Conservation (phyloP, 2,888 invertebrate genomes). For the Chloroclystis v-ata region DNA sequence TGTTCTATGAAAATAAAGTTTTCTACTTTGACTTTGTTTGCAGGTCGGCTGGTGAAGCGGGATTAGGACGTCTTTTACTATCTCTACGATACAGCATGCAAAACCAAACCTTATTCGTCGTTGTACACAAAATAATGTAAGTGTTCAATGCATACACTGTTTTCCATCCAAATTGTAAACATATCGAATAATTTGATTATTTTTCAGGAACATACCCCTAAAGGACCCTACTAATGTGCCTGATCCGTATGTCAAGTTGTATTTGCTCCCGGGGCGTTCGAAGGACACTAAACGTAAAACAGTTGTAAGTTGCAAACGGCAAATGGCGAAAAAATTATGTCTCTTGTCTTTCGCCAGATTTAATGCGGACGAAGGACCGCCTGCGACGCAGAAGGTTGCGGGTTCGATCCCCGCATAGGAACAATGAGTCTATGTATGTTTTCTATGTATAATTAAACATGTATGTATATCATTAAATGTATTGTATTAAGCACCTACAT, state of each 20-base stretch:
- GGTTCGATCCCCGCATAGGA: too few relatives aligned
- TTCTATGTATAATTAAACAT: too few relatives aligned
- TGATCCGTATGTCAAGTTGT: constrained; percentile 93
- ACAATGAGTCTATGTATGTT: too few relatives aligned
- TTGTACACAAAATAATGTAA: constrained; percentile 94
- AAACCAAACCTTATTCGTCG: constrained; percentile 88
- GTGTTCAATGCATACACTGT: constrained; percentile 44
- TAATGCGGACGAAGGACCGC: too few relatives aligned
- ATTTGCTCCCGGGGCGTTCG: constrained; percentile 88
- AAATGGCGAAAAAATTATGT: too few relatives aligned
- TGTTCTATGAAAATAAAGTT: too few relatives aligned
- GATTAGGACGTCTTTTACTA: constrained; percentile 88
- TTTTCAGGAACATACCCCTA: constrained; percentile 84
- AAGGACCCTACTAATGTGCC: constrained; percentile 91
- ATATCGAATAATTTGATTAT: not conserved
- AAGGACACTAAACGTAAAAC: constrained; percentile 94
- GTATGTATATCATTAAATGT: too few relatives aligned
- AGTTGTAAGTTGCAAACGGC: constrained; percentile 77
- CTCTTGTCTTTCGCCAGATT: too few relatives aligned
- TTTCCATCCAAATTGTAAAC: not conserved
- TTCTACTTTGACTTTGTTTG: not conserved
- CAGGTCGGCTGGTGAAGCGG: constrained; percentile 84
- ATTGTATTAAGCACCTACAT: too few relatives aligned
- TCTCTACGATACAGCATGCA: constrained; percentile 91
- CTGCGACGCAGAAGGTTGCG: too few relatives aligned